Conservation (phyloP, 2,888 invertebrate genomes). For the Laothoe populi region DNA sequence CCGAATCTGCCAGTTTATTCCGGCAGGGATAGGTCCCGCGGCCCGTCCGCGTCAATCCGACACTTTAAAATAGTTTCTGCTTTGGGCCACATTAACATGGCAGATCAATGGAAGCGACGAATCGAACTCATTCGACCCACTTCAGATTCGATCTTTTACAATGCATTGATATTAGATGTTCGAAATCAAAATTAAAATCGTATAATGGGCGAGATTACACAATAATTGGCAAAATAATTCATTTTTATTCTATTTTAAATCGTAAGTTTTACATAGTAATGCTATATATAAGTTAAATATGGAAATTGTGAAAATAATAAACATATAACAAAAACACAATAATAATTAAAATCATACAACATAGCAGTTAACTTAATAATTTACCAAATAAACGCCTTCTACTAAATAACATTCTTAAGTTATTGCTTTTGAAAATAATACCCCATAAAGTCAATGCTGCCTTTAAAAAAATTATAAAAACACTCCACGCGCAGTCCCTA, state of each 20-base stretch:
- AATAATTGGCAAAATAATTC: too few species aligned
- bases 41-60: slow-evolving; percentile 14
- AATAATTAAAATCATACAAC: too few species aligned
- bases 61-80: slow-evolving; percentile 18
- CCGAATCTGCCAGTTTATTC: slow-evolving; percentile 13
- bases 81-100: slow-evolving; percentile 13
- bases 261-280: too few species aligned
- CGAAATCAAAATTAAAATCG: not conserved
- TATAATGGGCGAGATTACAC: not conserved
- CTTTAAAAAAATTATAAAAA: too few species aligned
- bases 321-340: too few species aligned
- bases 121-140: not conserved
- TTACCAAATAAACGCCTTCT: too few species aligned
- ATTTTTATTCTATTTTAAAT: too few species aligned
- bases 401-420: too few species aligned
- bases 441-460: not conserved
- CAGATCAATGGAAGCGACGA: slow-evolving; percentile 11
- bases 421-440: not conserved
- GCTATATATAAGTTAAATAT: too few species aligned
- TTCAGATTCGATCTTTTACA: not conserved
- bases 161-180: not conserved
- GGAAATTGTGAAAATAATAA: too few species aligned
- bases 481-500: not conserved
- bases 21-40: not conserved
- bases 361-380: too few species aligned